Evolutionary conservation across 2,113 vertebrate species (phyloP).

Genomic region (Maccullochella peelii): DNA sequence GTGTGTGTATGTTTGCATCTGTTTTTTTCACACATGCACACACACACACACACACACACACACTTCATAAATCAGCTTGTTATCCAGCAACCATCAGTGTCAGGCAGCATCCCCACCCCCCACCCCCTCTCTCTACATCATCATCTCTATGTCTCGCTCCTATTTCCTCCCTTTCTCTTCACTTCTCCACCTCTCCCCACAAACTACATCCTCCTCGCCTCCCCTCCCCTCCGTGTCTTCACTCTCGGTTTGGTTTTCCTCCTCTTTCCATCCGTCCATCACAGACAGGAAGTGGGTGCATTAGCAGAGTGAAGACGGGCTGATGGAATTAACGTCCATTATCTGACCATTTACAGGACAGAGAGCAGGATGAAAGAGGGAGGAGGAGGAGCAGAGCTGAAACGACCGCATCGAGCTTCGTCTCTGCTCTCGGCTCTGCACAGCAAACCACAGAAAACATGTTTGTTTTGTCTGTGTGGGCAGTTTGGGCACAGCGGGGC

Average conservation of each 20-base stretch:
- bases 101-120: conserved; percentile 16
- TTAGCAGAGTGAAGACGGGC: conserved; percentile 60
- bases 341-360: conserved; percentile 68
- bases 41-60: conserved; percentile 40
- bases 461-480: conserved; percentile 35
- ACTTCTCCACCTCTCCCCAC: conserved; percentile 14
- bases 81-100: conserved; percentile 61
- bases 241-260: conserved; percentile 14
- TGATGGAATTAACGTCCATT: conserved; percentile 74
- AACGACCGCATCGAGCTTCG: conserved; percentile 12
- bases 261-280: conserved; percentile 58
- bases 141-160: not conserved
- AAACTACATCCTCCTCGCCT: conserved; percentile 8
- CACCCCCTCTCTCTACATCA: not conserved
- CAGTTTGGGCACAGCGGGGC: not conserved
- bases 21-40: no score
- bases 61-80: conserved; percentile 63
- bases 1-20: conserved; percentile 52
- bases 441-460: conserved; percentile 43
- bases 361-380: conserved; percentile 28
- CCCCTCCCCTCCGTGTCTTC: not conserved
- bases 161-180: not conserved
- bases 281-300: conserved; percentile 74
- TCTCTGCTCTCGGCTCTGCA: conserved; percentile 31
- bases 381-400: not conserved